phyloP scores from a whole-genome alignment of 2,113 vertebrate species.

The Colistium nudipinnis region DNA sequence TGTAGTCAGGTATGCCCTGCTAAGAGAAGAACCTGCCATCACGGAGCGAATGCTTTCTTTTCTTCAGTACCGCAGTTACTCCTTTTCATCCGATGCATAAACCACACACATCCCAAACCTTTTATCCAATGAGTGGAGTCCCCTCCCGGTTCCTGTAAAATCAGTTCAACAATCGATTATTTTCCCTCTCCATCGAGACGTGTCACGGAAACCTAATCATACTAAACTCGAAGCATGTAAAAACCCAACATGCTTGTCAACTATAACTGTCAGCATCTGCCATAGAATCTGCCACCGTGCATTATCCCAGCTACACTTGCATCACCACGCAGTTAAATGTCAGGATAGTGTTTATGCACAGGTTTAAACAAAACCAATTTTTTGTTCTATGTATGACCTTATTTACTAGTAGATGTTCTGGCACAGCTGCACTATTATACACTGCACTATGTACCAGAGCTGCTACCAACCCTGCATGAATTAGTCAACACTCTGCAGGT shows the following conservation, averaged over 20 bases:
- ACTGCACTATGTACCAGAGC: neutral
- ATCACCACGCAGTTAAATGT: neutral
- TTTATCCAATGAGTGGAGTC: constrained; percentile 44
- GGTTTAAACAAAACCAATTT: neutral
- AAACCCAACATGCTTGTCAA: neutral
- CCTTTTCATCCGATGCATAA: constrained; percentile 22
- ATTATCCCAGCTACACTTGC: neutral
- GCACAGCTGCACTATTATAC: neutral
- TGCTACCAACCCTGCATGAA: neutral
- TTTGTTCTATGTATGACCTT: neutral
- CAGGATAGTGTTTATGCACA: neutral
- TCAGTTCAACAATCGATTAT: constrained; percentile 20
- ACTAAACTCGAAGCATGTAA: neutral
- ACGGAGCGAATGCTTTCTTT: neutral
- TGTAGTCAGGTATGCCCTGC: neutral
- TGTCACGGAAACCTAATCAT: constrained; percentile 1
- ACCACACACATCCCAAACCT: constrained; percentile 20
- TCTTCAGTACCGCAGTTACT: constrained; percentile 24
- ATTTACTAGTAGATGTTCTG: neutral
- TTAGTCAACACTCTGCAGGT: constrained; percentile 10
- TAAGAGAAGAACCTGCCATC: constrained; percentile 9
- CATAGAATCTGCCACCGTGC: neutral
- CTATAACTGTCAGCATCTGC: neutral
- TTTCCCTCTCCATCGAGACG: neutral
- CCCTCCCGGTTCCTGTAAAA: constrained; percentile 10